These are phyloP conservation scores for Crossocerus cetratus DNA, from an alignment of 2,888 invertebrate genomes.

Conservation along the genomic window DNA sequence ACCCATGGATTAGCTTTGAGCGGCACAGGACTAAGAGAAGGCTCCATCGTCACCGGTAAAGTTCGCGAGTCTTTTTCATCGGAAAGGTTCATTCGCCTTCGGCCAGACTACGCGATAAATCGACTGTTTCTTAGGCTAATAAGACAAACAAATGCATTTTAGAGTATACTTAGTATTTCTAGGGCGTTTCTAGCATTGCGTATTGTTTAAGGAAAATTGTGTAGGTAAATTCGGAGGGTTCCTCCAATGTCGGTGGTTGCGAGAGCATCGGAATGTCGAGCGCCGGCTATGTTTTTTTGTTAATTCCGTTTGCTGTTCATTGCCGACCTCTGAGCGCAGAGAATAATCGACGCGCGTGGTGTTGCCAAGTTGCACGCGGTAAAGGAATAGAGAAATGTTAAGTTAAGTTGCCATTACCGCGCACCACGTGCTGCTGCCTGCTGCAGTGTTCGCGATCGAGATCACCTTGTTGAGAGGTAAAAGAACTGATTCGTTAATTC, in stretches of 20 bases:
- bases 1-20: not conserved
- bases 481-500: conserved; percentile 30
- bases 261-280: conserved; percentile 26
- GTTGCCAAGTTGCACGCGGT: conserved; percentile 13
- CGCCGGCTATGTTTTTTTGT: conserved; percentile 18
- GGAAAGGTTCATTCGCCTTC: conserved; percentile 8
- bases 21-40: conserved; percentile 13
- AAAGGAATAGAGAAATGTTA: conserved; percentile 48
- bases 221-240: conserved; percentile 36
- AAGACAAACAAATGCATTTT: conserved; percentile 28
- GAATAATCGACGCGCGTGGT: conserved; percentile 21
- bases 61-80: conserved; percentile 26
- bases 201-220: conserved; percentile 48
- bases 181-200: conserved; percentile 43
- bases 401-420: conserved; percentile 44
- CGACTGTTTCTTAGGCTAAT: conserved; percentile 44
- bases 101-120: conserved; percentile 41
- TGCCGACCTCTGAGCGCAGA: conserved; percentile 24
- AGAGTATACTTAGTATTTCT: conserved; percentile 29
- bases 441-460: conserved; percentile 44
- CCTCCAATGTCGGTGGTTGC: not conserved
- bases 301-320: conserved; percentile 48
- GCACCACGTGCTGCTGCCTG: conserved; percentile 27
- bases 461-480: conserved; percentile 13
- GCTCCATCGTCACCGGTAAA: conserved; percentile 30